Evolutionary conservation across 2,797 vertebrate genomes (phyloP).

Genomic region (Hemitrygon akajei): DNA sequence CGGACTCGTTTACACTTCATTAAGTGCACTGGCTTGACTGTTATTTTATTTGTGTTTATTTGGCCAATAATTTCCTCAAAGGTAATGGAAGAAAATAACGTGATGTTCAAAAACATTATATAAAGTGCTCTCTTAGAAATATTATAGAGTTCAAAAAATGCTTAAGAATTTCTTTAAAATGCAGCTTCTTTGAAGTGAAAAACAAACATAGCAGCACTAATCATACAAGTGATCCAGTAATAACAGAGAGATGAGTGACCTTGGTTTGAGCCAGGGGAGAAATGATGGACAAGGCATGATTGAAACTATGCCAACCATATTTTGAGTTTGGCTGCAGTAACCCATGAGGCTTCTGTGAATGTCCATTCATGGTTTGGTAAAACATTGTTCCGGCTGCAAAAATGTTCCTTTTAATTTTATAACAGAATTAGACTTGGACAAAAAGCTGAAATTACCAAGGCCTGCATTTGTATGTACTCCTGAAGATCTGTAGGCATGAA

Average conservation of each 20-base stretch:
- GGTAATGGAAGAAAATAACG: not conserved
- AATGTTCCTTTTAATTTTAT: not conserved
- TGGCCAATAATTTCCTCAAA: not conserved
- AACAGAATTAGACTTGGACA: not conserved
- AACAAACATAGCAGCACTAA: not conserved
- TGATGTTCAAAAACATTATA: not conserved
- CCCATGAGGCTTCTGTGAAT: not conserved
- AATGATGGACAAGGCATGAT: not conserved
- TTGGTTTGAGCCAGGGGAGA: not conserved
- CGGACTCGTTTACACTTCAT: too few species aligned
- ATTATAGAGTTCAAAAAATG: not conserved
- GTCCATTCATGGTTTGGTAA: not conserved
- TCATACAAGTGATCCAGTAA: not conserved
- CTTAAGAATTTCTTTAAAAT: not conserved
- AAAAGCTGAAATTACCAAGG: not conserved
- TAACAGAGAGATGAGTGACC: not conserved
- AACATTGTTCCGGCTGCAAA: not conserved
- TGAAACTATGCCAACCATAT: not conserved
- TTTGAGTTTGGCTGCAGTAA: not conserved
- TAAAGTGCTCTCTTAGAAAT: not conserved
- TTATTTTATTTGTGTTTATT: not conserved
- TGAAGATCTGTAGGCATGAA: not conserved
- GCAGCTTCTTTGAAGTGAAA: not conserved
- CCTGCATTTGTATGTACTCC: not conserved
- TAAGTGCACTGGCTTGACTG: not conserved